Conservation (phyloP, 2,113 vertebrate genomes). For the Cervus canadensis region DNA sequence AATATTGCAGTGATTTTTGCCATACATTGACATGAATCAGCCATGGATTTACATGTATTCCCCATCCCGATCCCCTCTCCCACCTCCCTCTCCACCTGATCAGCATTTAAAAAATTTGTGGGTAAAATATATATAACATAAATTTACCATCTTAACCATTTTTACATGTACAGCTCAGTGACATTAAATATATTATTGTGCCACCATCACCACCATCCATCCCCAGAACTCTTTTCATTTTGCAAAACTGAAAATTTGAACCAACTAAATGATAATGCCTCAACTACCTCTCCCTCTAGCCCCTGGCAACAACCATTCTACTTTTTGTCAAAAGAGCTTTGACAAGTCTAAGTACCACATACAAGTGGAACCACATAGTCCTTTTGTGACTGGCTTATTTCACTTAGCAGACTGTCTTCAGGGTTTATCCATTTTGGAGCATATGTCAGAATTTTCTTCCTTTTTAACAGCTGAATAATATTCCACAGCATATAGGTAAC, state of each 20-base stretch:
- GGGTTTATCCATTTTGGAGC: neutral
- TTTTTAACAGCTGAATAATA: conserved; percentile 12
- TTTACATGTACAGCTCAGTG: neutral
- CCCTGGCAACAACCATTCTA: neutral
- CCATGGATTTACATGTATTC: too few species aligned
- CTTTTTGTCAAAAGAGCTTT: neutral
- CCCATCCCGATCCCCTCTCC: too few species aligned
- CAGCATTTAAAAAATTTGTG: neutral
- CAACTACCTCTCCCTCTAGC: neutral
- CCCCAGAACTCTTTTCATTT: neutral
- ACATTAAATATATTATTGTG: neutral
- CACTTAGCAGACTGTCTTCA: neutral
- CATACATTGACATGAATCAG: too few species aligned
- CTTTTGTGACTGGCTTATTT: conserved; percentile 8
- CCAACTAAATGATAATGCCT: neutral
- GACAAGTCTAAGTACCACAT: neutral
- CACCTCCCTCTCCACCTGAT: too few species aligned
- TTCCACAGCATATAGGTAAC: neutral
- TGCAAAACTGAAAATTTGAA: neutral
- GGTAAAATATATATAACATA: neutral
- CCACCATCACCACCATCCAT: neutral
- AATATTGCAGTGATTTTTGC: too few species aligned
- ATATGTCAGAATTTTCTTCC: neutral
- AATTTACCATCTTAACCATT: neutral
- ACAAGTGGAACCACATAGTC: neutral